phyloP scores from a whole-genome alignment of 2,113 vertebrate species.

The Chloropsis cyanopogon region DNA sequence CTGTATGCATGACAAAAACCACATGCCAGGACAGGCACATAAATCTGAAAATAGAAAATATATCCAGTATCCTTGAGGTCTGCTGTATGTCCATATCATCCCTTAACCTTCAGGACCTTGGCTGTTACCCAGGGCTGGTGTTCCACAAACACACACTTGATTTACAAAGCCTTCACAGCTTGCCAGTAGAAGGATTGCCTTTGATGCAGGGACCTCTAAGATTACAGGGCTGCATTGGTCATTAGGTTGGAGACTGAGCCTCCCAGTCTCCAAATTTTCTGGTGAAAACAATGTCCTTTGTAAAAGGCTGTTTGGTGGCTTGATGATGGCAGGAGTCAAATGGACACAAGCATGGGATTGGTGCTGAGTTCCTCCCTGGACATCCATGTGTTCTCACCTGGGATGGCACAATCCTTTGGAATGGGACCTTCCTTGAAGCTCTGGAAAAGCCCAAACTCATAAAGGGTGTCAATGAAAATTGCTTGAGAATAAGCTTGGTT shows the following conservation, averaged over 20 bases:
- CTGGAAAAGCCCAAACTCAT: background rate
- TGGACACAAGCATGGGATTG: background rate
- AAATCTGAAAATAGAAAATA: background rate
- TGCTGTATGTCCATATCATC: background rate
- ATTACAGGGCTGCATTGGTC: background rate
- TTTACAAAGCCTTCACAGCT: background rate
- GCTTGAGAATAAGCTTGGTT: background rate
- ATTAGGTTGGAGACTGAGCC: background rate
- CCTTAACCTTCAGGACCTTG: background rate
- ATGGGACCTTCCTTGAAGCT: background rate
- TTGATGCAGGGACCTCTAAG: background rate
- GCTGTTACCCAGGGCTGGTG: background rate
- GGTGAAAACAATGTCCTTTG: background rate
- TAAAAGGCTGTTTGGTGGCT: background rate
- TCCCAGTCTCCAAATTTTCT: background rate
- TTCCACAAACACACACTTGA: background rate
- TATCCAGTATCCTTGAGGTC: background rate
- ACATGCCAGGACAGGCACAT: constrained; percentile 2
- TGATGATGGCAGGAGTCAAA: background rate
- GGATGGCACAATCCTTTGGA: background rate
- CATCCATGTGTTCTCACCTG: background rate
- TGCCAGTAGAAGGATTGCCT: background rate
- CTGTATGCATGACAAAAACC: background rate
- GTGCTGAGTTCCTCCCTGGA: rapidly evolving
- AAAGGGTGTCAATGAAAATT: background rate